Conservation (phyloP, 2,888 invertebrate species). For the Thera britannica region DNA sequence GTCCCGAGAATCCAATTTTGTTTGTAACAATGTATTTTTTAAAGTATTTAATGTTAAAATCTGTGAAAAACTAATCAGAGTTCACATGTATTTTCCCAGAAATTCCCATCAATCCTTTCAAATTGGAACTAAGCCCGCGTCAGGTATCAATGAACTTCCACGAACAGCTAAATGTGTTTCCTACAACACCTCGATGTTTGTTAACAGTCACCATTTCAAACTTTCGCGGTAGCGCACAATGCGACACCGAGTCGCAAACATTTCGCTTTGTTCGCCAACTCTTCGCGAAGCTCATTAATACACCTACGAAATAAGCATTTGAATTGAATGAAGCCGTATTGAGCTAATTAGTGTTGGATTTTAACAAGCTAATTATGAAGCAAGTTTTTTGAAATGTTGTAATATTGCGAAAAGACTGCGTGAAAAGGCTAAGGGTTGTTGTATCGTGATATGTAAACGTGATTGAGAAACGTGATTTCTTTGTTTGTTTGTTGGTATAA, state of each 20-base stretch:
- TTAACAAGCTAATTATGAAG: constrained; percentile 21
- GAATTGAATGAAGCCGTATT: constrained; percentile 15
- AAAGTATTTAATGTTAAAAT: no score
- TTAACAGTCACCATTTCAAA: constrained; percentile 16
- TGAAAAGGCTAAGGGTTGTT: no score
- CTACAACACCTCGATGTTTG: neutral
- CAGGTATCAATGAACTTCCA: neutral
- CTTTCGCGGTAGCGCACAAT: constrained; percentile 2
- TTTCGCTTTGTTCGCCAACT: constrained; percentile 18
- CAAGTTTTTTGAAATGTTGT: neutral
- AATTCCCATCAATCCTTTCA: neutral
- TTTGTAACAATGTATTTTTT: no score
- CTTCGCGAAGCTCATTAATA: constrained; percentile 25
- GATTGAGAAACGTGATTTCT: no score
- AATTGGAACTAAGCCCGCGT: neutral
- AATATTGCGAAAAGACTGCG: no score
- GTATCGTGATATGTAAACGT: no score
- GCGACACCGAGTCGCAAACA: neutral
- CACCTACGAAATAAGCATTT: constrained; percentile 26
- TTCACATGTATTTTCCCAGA: no score
- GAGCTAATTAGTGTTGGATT: constrained; percentile 13
- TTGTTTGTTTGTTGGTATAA: no score
- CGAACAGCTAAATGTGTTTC: neutral
- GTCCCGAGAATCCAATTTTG: no score
- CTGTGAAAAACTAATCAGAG: no score